These are phyloP conservation scores for Monochamus alternatus DNA, from an alignment of 2,888 invertebrate species.

Conservation along the genomic window DNA sequence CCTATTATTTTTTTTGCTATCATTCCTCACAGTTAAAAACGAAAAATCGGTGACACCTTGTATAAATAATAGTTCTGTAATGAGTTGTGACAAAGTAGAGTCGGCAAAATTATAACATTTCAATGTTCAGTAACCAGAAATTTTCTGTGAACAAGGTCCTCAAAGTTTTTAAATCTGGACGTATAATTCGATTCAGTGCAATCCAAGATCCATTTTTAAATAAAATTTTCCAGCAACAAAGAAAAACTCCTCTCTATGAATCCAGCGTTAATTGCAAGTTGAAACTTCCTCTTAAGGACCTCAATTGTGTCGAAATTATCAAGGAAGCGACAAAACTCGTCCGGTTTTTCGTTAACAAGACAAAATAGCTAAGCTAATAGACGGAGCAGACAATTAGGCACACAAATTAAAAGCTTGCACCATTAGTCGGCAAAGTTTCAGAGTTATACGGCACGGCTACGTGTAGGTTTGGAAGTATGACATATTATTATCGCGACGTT, in stretches of 20 bases:
- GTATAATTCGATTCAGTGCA: too few species aligned
- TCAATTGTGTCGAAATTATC: background rate
- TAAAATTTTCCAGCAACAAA: too few species aligned
- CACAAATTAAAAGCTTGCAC: background rate
- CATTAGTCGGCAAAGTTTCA: slow-evolving; percentile 1
- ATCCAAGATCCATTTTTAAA: too few species aligned
- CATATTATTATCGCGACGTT: background rate
- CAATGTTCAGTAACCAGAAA: too few species aligned
- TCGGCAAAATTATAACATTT: too few species aligned
- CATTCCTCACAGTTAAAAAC: too few species aligned
- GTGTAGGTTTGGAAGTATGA: background rate
- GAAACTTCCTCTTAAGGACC: background rate
- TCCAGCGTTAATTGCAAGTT: background rate
- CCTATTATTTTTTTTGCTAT: too few species aligned
- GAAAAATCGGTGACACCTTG: too few species aligned
- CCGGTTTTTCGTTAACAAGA: slow-evolving; percentile 8
- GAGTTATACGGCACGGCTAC: background rate
- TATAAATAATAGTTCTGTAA: too few species aligned
- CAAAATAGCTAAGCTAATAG: background rate
- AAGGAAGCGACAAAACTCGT: slow-evolving; percentile 3
- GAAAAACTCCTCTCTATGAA: background rate
- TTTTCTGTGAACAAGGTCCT: too few species aligned
- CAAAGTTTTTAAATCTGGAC: too few species aligned
- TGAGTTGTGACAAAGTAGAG: too few species aligned
- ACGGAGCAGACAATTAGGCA: slow-evolving; percentile 5